phyloP scores from a whole-genome alignment of 2,888 invertebrate species.

The Cephus nigrinus region DNA sequence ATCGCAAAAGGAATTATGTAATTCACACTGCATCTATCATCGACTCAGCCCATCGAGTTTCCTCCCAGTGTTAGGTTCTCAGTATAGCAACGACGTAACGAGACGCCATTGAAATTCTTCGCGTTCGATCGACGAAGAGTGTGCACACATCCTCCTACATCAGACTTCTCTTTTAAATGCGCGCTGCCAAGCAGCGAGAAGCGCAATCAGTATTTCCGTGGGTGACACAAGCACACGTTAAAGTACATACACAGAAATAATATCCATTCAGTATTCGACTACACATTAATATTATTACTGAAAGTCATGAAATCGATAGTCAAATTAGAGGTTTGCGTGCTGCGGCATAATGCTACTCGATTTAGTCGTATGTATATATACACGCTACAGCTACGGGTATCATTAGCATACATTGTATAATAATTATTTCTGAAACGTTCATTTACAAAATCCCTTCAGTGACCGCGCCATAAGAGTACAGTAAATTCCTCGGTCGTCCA shows the following conservation, averaged over 20 bases:
- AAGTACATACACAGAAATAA: background rate
- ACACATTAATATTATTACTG: background rate
- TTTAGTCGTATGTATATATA: background rate
- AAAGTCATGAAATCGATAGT: background rate
- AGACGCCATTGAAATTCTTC: background rate
- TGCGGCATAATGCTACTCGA: conserved; percentile 4
- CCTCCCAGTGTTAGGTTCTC: background rate
- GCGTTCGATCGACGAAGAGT: background rate
- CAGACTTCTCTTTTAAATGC: background rate
- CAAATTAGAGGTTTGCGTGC: background rate
- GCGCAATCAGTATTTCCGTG: background rate
- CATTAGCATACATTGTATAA: conserved; percentile 6
- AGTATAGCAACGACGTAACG: background rate
- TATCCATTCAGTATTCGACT: background rate
- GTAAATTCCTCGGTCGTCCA: conserved; percentile 12
- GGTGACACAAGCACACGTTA: background rate
- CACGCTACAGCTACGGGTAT: conserved; percentile 15
- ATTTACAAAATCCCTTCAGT: conserved; percentile 15
- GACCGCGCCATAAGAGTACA: conserved; percentile 8
- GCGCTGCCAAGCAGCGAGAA: background rate
- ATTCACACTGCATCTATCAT: conserved; percentile 22
- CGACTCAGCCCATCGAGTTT: background rate
- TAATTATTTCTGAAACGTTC: conserved; percentile 15
- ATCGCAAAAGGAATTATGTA: conserved; percentile 46
- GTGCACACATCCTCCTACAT: background rate